Percentiles rank a stretch among this genome's conserved stretches.
Conservation (phyloP, 2,797 vertebrate genomes). For the Mionectes olivaceus region DNA sequence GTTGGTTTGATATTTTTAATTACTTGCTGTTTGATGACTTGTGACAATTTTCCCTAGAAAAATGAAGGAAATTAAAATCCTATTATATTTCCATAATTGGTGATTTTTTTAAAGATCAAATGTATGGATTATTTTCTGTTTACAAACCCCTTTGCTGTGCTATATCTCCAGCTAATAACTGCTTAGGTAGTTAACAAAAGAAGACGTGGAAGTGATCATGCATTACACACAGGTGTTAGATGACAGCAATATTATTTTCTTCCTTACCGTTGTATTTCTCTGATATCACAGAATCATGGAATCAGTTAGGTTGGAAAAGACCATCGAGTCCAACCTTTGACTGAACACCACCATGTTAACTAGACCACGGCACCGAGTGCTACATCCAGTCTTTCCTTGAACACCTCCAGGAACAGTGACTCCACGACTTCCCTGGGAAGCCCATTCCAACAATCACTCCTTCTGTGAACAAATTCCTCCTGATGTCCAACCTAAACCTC, state of each 20-base stretch:
- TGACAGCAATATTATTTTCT: not conserved
- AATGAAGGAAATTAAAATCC: not conserved
- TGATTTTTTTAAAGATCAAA: not conserved
- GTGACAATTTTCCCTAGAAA: not conserved
- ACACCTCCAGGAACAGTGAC: not conserved
- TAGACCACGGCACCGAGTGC: not conserved
- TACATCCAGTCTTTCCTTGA: not conserved
- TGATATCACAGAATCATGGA: not conserved
- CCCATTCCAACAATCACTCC: not conserved
- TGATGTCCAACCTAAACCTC: not conserved
- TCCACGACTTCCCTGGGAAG: not conserved
- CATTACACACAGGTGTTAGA: fast-evolving
- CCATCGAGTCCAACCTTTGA: not conserved
- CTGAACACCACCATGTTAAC: not conserved
- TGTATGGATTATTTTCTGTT: not conserved
- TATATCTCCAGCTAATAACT: fast-evolving
- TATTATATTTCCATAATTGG: fast-evolving
- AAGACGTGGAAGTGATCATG: fast-evolving
- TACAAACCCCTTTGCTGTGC: no score
- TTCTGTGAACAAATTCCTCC: not conserved
- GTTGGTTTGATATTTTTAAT: not conserved
- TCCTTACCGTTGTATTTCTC: not conserved
- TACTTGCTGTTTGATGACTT: not conserved
- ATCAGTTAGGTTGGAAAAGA: not conserved
- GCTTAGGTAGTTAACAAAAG: not conserved